Conservation (phyloP, 2,888 invertebrate genomes). For the Cephus sareptanus region DNA sequence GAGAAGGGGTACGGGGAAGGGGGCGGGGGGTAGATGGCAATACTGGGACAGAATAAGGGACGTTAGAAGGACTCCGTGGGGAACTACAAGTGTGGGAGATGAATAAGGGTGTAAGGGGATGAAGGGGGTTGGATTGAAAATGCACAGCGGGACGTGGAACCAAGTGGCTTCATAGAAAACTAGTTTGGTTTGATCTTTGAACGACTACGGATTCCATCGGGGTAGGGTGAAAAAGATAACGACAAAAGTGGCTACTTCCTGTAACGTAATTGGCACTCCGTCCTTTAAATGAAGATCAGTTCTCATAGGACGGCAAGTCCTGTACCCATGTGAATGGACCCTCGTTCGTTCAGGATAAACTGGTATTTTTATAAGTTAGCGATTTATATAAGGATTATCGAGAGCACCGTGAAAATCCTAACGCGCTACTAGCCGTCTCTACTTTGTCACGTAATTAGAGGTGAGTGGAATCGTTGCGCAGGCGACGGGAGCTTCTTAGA, state of each 20-base stretch:
- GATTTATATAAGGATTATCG: not conserved
- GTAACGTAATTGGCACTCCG: constrained; percentile 27
- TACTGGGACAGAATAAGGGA: not conserved
- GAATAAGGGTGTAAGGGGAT: not conserved
- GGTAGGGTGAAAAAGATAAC: not conserved
- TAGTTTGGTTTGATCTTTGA: not conserved
- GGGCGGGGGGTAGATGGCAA: not conserved
- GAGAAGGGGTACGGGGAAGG: not conserved
- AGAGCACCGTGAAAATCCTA: not conserved
- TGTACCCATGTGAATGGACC: not conserved
- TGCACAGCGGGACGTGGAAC: not conserved
- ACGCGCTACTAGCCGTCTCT: not conserved
- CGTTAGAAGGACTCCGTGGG: not conserved
- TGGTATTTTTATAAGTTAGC: not conserved
- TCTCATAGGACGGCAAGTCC: constrained; percentile 7
- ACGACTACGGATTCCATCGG: not conserved
- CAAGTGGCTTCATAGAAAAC: not conserved
- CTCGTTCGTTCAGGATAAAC: not conserved
- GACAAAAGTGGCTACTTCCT: not conserved
- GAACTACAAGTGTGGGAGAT: not conserved
- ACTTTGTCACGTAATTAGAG: not conserved
- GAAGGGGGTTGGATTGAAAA: not conserved
- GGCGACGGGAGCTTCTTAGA: not conserved
- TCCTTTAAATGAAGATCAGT: constrained; percentile 14
- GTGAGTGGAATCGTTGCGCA: not conserved